These are phyloP conservation scores for Babyrousa celebensis DNA, from an alignment of 2,797 vertebrate species.

Conservation along the genomic window DNA sequence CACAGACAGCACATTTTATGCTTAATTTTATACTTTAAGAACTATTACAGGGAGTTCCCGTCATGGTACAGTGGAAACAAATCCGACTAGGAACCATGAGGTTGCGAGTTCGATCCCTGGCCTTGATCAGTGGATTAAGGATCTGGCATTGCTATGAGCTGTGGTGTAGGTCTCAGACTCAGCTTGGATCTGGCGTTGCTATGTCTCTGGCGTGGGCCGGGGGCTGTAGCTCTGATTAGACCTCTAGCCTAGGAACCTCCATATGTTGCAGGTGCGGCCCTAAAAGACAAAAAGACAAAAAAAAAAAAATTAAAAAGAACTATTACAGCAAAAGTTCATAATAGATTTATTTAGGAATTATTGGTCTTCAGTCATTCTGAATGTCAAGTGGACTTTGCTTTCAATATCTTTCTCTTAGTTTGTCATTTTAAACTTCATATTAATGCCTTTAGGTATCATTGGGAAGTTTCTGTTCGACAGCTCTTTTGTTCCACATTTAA, in stretches of 20 bases:
- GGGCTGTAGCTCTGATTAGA: too few species aligned
- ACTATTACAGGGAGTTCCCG: background rate
- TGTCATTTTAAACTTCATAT: constrained; percentile 5
- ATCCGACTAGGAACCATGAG: too few species aligned
- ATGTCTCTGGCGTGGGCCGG: too few species aligned
- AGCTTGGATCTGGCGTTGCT: too few species aligned
- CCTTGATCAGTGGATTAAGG: too few species aligned
- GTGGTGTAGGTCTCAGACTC: too few species aligned
- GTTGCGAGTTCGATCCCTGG: too few species aligned
- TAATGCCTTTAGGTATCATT: background rate
- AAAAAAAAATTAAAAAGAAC: background rate
- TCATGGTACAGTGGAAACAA: too few species aligned
- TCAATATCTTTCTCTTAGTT: background rate
- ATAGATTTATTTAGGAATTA: constrained; percentile 41
- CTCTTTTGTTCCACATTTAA: background rate
- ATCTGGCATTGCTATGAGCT: too few species aligned
- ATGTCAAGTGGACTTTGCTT: constrained; percentile 42
- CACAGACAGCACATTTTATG: constrained; percentile 20
- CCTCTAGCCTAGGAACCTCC: too few species aligned
- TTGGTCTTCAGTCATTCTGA: constrained; percentile 24
- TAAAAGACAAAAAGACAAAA: too few species aligned
- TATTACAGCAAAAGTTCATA: background rate
- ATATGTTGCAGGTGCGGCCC: too few species aligned
- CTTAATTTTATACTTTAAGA: background rate
- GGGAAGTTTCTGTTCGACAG: background rate